Evolutionary conservation across 2,888 invertebrate species (phyloP), one percentile per base, ranked within the genome.

Genomic region (Polyommatus iphigenia): DNA sequence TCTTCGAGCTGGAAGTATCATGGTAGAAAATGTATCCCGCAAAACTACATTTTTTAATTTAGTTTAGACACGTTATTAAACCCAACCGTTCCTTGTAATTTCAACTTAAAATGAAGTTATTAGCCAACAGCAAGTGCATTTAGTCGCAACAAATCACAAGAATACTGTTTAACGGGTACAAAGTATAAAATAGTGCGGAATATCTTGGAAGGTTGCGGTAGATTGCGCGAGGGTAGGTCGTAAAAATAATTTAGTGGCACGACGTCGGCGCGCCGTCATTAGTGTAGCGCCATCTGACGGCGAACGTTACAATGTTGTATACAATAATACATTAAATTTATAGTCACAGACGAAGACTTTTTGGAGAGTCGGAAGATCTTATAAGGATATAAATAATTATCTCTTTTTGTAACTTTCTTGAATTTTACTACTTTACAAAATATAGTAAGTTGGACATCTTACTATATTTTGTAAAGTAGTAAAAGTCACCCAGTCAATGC

Each of bases 201-300:
- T 79, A 79, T 80, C 77, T 79, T 78, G 76, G 78, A 76, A 79
- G 73, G 79, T 79, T 81, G 81, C 79, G 79, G 82, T 79, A 78
- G 79, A 80, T 80, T 78, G 79, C 83, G 87, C 84, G 87, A 84
- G 87, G 85, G 86, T 84, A 81, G 86, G 84, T 90, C 90, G 89
- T 93, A 91, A 92, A 91, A 92, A 92, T 91, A 92, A 93, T 93
- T 92, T 92, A 93, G 89, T 88, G 88, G 85, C 84, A 83, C 84
- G 87, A 83, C 84, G 85, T 85, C 82, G 84, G 85, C 88, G 88
- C 82, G 84, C 85, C 87, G 88, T 91, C 92, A 91, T 92, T 92
- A 92, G 90, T 85, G 87, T 83, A 80, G 80, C 87, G 86, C 87
- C 91, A 90, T 92, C 90, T 91, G 90, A 85, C 82, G 83, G 83